Evolutionary conservation across 2,113 vertebrate genomes (phyloP).

Genomic region (Austrofundulus limnaeus): DNA sequence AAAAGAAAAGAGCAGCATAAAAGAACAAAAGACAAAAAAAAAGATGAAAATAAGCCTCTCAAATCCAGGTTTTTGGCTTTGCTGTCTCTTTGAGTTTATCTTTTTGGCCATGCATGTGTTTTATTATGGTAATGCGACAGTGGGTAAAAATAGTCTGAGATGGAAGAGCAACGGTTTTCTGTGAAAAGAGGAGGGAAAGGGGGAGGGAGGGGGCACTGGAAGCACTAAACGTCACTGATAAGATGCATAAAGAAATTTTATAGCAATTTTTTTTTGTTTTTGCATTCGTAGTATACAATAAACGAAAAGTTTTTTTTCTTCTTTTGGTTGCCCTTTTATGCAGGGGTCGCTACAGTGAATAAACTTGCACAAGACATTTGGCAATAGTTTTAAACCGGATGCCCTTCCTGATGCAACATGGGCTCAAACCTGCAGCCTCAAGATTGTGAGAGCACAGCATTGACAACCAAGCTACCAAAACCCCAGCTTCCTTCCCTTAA

Average conservation of each 20-base stretch:
- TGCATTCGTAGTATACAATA: too few species aligned
- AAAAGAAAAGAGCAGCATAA: slow-evolving; percentile 74
- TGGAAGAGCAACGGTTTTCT: slow-evolving; percentile 57
- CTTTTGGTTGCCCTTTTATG: too few species aligned
- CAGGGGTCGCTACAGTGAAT: too few species aligned
- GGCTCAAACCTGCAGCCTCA: too few species aligned
- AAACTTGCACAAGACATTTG: too few species aligned
- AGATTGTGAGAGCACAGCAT: too few species aligned
- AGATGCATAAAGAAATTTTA: slow-evolving; percentile 52
- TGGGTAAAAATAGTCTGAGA: slow-evolving; percentile 70
- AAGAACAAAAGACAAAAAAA: slow-evolving; percentile 70
- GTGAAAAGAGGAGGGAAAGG: slow-evolving; percentile 42
- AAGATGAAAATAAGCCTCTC: slow-evolving; percentile 77
- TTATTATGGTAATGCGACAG: slow-evolving; percentile 77
- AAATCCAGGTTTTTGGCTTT: slow-evolving; percentile 73
- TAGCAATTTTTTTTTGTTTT: slow-evolving; percentile 5
- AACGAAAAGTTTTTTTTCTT: too few species aligned
- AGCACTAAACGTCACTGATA: slow-evolving; percentile 72
- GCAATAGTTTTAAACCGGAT: too few species aligned
- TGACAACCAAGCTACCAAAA: too few species aligned
- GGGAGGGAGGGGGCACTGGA: slow-evolving; percentile 24
- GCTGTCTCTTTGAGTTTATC: slow-evolving; percentile 79
- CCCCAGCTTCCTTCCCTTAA: too few species aligned
- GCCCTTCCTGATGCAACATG: too few species aligned
- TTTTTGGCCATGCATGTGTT: slow-evolving; percentile 72